phyloP scores from a whole-genome alignment of 2,888 invertebrate genomes.

The Julus scandinavius region DNA sequence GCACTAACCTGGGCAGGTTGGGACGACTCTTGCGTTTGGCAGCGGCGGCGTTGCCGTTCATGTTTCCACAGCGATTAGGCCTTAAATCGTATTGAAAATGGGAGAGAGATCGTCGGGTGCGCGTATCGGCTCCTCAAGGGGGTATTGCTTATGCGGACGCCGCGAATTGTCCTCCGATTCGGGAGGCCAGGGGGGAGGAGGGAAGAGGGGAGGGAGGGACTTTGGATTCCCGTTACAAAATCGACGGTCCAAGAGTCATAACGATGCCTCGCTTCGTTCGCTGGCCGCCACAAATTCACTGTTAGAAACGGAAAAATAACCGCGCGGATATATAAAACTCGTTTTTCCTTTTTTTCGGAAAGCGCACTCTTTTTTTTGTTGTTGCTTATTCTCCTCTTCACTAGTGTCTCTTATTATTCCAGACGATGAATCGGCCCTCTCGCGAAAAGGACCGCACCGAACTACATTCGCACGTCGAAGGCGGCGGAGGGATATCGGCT shows the following conservation, averaged over 20 bases:
- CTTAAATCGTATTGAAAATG: not conserved
- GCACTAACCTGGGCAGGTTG: slow-evolving; percentile 24
- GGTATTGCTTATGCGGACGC: slow-evolving; percentile 37
- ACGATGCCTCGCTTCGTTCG: not conserved
- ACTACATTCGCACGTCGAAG: not conserved
- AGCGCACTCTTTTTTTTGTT: not conserved
- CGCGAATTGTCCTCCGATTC: not conserved
- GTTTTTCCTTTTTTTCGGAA: not conserved
- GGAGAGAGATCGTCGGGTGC: not conserved
- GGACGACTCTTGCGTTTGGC: slow-evolving; percentile 39
- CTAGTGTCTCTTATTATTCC: not conserved
- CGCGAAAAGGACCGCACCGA: slow-evolving; percentile 15
- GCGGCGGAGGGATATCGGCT: slow-evolving; percentile 4
- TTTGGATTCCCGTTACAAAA: slow-evolving; percentile 28
- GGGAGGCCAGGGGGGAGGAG: not conserved
- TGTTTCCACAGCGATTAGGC: not conserved
- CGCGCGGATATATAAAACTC: not conserved
- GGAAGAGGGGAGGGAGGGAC: not conserved
- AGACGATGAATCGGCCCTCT: slow-evolving; percentile 12
- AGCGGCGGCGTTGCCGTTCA: slow-evolving; percentile 47
- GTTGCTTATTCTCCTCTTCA: not conserved
- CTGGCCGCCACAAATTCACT: not conserved
- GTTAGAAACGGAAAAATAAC: not conserved
- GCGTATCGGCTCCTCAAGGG: not conserved
- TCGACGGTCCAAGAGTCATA: slow-evolving; percentile 37